These are phyloP conservation scores for Merops nubicus DNA, from an alignment of 2,113 vertebrate species.

Conservation along the genomic window DNA sequence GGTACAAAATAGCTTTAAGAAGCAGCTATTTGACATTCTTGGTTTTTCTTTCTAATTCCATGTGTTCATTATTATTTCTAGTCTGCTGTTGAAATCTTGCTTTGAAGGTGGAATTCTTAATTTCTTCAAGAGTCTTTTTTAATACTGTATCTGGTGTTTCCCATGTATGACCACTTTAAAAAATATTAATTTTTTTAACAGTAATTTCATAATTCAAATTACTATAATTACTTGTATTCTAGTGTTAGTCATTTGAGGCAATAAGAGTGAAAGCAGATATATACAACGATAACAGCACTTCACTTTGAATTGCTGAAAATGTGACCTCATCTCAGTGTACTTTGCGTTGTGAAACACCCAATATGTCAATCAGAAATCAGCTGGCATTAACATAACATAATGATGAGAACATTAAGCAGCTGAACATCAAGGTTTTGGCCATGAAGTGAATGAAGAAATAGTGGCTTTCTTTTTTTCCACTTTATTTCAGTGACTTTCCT, in stretches of 20 bases:
- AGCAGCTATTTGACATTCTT: background rate
- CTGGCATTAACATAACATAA: background rate
- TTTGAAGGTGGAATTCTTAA: background rate
- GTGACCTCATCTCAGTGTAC: background rate
- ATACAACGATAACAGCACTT: background rate
- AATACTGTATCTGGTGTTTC: background rate
- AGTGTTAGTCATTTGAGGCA: background rate
- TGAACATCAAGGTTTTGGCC: background rate
- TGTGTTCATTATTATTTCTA: background rate
- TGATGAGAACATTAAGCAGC: background rate
- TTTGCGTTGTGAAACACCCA: background rate
- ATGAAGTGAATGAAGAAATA: background rate
- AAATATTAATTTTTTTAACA: background rate
- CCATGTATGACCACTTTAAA: background rate
- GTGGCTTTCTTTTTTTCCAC: fast-evolving
- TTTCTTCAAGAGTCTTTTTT: background rate
- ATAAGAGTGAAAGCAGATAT: fast-evolving
- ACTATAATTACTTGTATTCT: background rate
- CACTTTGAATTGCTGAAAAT: background rate
- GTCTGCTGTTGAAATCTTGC: background rate
- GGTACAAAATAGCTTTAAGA: background rate
- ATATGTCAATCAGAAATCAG: background rate
- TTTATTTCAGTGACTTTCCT: background rate
- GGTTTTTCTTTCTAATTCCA: background rate
- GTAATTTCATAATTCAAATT: background rate